phyloP scores from a whole-genome alignment of 2,888 invertebrate genomes.

The Acanthoscelides obtectus region DNA sequence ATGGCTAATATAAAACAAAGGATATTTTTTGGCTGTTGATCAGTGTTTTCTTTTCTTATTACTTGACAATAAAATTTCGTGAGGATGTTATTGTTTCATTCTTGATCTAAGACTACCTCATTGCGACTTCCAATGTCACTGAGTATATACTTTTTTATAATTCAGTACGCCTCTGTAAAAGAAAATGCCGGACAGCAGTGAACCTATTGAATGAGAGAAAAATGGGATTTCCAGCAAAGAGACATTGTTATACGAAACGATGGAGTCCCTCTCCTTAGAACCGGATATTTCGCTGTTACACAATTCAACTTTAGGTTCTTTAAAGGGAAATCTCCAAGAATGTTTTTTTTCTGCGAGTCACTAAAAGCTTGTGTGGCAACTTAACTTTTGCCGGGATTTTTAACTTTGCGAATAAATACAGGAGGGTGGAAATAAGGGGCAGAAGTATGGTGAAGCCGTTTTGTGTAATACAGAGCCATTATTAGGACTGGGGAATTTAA shows the following conservation, averaged over 20 bases:
- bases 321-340: background rate
- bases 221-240: background rate
- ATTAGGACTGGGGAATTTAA: no score
- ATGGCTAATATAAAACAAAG: no score
- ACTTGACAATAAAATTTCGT: no score
- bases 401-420: background rate
- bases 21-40: no score
- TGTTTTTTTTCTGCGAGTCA: conserved; percentile 1
- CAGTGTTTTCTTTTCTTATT: no score
- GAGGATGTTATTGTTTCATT: no score
- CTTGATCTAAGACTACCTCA: no score
- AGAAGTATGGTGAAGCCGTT: no score
- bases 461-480: no score
- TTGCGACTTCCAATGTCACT: no score
- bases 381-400: conserved; percentile 1
- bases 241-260: background rate
- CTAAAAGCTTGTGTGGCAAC: conserved; percentile 1
- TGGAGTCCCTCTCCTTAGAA: background rate
- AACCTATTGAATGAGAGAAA: background rate
- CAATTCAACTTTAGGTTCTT: background rate
- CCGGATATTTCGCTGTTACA: background rate
- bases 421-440: no score
- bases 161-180: background rate
- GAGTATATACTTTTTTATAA: no score
- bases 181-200: background rate